Evolutionary conservation across 2,797 vertebrate genomes (phyloP).

Genomic region (Mormyrops attenuatus): DNA sequence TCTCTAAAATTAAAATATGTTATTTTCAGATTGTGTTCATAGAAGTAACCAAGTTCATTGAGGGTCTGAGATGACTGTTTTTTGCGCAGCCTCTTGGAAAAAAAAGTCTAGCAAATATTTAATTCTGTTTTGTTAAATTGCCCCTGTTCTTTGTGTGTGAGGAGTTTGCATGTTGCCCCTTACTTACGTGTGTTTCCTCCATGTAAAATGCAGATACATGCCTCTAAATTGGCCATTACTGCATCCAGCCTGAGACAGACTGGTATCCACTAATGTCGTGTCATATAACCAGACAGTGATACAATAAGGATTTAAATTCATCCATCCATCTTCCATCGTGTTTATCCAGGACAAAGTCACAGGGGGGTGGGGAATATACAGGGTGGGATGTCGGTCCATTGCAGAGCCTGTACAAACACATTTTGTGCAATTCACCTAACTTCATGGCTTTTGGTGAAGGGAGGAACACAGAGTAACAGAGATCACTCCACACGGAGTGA

Average conservation of each 20-base stretch:
- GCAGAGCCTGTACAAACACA: background rate
- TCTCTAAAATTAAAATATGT: background rate
- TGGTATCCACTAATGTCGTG: background rate
- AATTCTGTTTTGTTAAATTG: background rate
- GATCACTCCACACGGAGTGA: background rate
- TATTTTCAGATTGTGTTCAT: background rate
- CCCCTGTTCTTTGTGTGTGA: background rate
- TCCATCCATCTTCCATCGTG: background rate
- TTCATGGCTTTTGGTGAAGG: background rate
- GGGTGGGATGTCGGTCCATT: background rate
- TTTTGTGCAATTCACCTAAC: background rate
- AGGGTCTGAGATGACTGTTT: background rate
- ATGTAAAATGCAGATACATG: background rate
- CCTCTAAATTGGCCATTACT: background rate
- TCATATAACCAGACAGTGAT: background rate
- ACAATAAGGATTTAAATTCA: background rate
- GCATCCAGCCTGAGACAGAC: background rate
- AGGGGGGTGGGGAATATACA: background rate
- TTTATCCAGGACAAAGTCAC: background rate
- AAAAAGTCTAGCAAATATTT: background rate
- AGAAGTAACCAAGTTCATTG: background rate
- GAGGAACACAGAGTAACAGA: background rate
- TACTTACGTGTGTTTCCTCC: background rate
- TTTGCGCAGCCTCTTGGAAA: background rate
- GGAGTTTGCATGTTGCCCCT: background rate